phyloP scores from a whole-genome alignment of 2,888 invertebrate species.

The Melanotus villosus region DNA sequence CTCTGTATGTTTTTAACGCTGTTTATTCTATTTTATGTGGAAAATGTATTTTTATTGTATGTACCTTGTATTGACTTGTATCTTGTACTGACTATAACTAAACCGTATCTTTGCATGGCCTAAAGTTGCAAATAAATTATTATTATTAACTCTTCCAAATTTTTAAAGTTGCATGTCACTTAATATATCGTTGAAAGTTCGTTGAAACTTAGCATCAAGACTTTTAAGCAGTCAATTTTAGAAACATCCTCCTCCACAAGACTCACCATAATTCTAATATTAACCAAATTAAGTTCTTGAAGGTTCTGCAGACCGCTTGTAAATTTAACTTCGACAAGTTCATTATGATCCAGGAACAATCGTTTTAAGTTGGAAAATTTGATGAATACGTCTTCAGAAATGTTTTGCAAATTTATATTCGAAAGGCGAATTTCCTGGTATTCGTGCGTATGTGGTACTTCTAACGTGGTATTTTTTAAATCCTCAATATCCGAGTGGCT shows the following conservation, averaged over 20 bases:
- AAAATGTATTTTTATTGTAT: too few relatives aligned
- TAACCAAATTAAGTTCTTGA: slow-evolving; percentile 10
- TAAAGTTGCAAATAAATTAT: too few relatives aligned
- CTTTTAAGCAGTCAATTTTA: background rate
- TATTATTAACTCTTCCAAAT: slow-evolving; percentile 20
- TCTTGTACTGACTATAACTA: too few relatives aligned
- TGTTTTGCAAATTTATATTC: background rate
- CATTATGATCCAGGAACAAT: slow-evolving; percentile 19
- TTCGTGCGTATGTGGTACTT: background rate
- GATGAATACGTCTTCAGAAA: slow-evolving; percentile 9
- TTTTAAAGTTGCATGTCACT: slow-evolving; percentile 16
- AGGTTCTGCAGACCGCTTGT: background rate
- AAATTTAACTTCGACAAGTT: background rate
- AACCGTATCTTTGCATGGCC: too few relatives aligned
- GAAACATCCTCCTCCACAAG: background rate
- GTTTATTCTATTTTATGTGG: too few relatives aligned
- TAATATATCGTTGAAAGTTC: background rate
- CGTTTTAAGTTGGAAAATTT: slow-evolving; percentile 3
- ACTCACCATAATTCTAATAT: background rate
- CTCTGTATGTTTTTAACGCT: too few relatives aligned
- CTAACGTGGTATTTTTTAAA: slow-evolving; percentile 2
- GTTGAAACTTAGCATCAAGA: slow-evolving; percentile 15
- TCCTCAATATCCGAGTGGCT: slow-evolving; percentile 2
- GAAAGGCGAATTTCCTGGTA: slow-evolving; percentile 12
- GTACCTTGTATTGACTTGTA: too few relatives aligned